Percentiles rank a stretch among this genome's conserved stretches.
Evolutionary conservation across 2,113 vertebrate genomes (phyloP).

Genomic region (Cololabis saira): DNA sequence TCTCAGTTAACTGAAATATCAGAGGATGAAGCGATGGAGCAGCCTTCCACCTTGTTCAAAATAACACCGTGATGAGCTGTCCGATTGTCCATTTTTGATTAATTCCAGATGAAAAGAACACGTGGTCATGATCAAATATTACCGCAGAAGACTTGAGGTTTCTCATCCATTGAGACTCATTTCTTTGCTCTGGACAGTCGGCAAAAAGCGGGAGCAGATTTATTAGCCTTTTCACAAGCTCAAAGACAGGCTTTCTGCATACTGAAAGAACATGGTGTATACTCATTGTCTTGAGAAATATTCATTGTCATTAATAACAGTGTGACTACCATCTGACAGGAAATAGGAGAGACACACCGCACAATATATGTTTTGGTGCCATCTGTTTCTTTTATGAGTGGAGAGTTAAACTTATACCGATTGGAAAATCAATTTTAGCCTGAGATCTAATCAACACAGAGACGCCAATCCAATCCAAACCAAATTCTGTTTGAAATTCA

Average conservation of each 20-base stretch:
- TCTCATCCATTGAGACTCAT: slow-evolving; percentile 47
- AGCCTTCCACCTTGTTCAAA: slow-evolving; percentile 12
- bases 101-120: slow-evolving; percentile 49
- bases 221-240: slow-evolving; percentile 37
- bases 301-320: not conserved
- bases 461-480: too few species aligned
- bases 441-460: too few species aligned
- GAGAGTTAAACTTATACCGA: too few species aligned
- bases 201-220: slow-evolving; percentile 31
- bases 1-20: slow-evolving; percentile 14
- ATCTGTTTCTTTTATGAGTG: not conserved
- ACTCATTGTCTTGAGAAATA: slow-evolving; percentile 11
- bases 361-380: not conserved
- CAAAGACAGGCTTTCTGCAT: slow-evolving; percentile 28
- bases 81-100: slow-evolving; percentile 51
- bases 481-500: too few species aligned
- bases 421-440: too few species aligned
- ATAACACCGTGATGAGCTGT: slow-evolving; percentile 17
- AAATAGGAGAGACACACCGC: not conserved
- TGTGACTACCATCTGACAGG: too few species aligned
- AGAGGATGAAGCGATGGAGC: not conserved
- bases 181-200: slow-evolving; percentile 36
- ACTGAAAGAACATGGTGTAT: slow-evolving; percentile 5
- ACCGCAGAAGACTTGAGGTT: slow-evolving; percentile 36
- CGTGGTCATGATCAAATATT: slow-evolving; percentile 52